Percentiles rank a stretch among this genome's conserved stretches.
phyloP scores from a whole-genome alignment of 2,113 vertebrate species.

The Sylvia atricapilla region DNA sequence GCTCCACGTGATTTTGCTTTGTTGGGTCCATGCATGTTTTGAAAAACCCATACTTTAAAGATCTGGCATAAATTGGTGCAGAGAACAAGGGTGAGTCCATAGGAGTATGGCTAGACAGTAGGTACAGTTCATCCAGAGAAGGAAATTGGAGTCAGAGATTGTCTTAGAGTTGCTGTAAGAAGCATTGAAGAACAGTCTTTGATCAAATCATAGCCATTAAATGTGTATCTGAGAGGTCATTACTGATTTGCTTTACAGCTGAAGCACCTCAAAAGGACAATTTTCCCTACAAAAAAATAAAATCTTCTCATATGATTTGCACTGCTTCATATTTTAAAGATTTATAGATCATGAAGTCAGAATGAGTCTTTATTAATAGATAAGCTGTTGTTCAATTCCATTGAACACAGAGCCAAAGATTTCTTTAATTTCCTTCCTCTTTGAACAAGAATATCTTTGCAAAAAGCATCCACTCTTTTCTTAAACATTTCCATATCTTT shows the following conservation, averaged over 20 bases:
- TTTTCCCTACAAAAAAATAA: background rate
- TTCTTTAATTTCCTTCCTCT: constrained; percentile 19
- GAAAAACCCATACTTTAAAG: background rate
- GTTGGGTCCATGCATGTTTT: background rate
- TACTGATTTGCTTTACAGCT: background rate
- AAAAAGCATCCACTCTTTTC: background rate
- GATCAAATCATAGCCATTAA: background rate
- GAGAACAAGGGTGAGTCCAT: background rate
- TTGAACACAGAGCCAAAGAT: background rate
- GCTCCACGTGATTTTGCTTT: background rate
- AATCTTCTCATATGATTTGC: background rate
- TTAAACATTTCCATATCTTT: background rate
- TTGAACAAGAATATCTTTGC: background rate
- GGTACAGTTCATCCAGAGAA: background rate
- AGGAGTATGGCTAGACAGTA: background rate
- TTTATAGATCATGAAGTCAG: background rate
- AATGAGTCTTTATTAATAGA: background rate
- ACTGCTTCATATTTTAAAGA: background rate
- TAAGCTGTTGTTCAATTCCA: background rate
- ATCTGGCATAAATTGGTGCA: background rate
- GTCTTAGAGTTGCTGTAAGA: background rate
- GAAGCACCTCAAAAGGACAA: background rate
- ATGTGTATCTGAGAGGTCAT: background rate
- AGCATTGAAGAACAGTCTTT: background rate
- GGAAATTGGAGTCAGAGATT: background rate